phyloP scores from a whole-genome alignment of 37 sponge, comb jelly and placozoan genomes.

The Eunapius fragilis region DNA sequence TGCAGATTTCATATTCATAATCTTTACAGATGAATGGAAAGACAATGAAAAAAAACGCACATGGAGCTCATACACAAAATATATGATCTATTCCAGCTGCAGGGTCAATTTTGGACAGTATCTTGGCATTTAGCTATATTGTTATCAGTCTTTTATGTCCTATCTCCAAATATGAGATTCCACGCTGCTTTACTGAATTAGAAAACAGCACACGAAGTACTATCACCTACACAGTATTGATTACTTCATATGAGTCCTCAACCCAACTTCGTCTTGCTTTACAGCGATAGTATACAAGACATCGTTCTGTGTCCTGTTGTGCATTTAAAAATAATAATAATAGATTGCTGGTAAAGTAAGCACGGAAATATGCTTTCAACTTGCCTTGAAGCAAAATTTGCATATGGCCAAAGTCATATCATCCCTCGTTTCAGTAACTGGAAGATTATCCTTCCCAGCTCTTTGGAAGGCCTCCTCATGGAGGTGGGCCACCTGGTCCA shows the following conservation, averaged over 20 bases:
- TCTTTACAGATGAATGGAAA: too few species aligned
- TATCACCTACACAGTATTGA: background rate
- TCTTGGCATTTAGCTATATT: too few species aligned
- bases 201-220: background rate
- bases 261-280: background rate
- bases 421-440: conserved; percentile 61
- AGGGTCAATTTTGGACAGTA: too few species aligned
- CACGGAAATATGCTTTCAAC: background rate
- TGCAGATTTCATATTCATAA: too few species aligned
- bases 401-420: conserved; percentile 83
- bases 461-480: conserved; percentile 44
- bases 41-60: too few species aligned
- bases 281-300: background rate
- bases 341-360: background rate
- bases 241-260: background rate
- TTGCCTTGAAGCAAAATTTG: conserved; percentile 19
- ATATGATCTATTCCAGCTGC: too few species aligned
- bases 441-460: conserved; percentile 4
- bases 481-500: conserved; percentile 32
- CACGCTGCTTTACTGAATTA: background rate
- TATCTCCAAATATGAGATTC: background rate
- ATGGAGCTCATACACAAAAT: too few species aligned
- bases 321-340: too few species aligned
- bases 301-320: background rate
- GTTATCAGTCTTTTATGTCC: too few species aligned